phyloP scores from a whole-genome alignment of 2,888 invertebrate species.

The Leptopterna dolabrata region DNA sequence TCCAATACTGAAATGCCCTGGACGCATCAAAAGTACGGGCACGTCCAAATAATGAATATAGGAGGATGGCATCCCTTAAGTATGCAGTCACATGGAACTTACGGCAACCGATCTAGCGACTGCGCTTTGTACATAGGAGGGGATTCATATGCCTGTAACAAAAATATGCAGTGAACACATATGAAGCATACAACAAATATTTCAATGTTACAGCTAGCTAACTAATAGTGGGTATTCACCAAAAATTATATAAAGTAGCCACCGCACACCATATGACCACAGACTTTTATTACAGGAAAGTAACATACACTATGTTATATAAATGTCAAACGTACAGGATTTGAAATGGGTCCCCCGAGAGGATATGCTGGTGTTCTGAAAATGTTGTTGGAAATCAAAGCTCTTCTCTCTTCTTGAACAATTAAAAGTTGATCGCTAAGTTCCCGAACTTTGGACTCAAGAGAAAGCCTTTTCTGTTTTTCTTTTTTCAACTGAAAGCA shows the following conservation, averaged over 20 bases:
- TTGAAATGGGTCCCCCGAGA: constrained; percentile 9
- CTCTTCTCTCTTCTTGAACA: constrained; percentile 55
- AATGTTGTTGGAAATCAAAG: constrained; percentile 15
- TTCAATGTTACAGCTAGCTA: too few relatives aligned
- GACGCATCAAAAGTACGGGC: too few relatives aligned
- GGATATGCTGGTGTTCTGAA: background rate
- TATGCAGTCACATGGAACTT: too few relatives aligned
- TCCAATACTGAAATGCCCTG: too few relatives aligned
- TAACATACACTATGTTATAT: background rate
- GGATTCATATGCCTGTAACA: constrained; percentile 40
- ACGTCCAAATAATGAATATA: too few relatives aligned
- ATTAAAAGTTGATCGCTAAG: constrained; percentile 57
- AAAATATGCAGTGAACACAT: background rate
- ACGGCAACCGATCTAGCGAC: constrained; percentile 38
- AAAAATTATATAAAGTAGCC: too few relatives aligned
- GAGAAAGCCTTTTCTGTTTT: background rate
- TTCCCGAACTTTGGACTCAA: constrained; percentile 18
- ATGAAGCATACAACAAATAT: background rate
- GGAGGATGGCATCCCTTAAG: too few relatives aligned
- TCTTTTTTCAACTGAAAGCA: constrained; percentile 8
- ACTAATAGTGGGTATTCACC: too few relatives aligned
- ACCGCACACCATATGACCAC: too few relatives aligned
- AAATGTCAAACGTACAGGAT: constrained; percentile 21
- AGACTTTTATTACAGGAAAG: too few relatives aligned
- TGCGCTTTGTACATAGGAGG: constrained; percentile 31